phyloP scores from a whole-genome alignment of 2,797 vertebrate species.

The Xerus rutilus region DNA sequence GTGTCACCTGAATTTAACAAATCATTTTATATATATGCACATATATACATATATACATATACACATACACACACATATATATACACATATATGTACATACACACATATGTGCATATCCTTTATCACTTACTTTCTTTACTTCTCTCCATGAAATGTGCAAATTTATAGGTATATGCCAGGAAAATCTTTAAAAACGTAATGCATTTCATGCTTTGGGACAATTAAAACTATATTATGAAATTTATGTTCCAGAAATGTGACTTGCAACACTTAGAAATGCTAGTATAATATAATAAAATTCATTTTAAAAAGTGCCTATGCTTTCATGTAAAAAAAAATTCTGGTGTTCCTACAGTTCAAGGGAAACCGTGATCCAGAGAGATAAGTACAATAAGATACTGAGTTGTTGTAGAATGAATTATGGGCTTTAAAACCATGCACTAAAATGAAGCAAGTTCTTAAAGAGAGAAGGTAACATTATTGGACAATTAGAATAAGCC shows the following conservation, averaged over 20 bases:
- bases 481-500: neutral
- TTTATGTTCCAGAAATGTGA: conserved; percentile 20
- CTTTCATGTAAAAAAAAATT: neutral
- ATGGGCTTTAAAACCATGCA: neutral
- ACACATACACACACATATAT: too few relatives aligned
- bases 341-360: neutral
- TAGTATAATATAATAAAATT: neutral
- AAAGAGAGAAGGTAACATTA: neutral
- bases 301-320: neutral
- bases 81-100: too few relatives aligned
- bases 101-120: neutral
- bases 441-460: neutral
- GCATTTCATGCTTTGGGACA: neutral
- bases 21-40: too few relatives aligned
- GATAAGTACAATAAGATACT: neutral
- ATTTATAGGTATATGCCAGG: neutral
- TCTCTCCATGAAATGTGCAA: neutral
- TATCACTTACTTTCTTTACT: neutral
- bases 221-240: neutral
- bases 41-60: neutral
- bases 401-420: neutral
- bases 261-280: neutral
- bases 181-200: conserved; percentile 32
- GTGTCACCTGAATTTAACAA: neutral
- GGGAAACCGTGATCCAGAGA: neutral